Base-by-base conservation (phyloP, 2,888 invertebrate genomes). In the Diarsia mendica region DNA sequence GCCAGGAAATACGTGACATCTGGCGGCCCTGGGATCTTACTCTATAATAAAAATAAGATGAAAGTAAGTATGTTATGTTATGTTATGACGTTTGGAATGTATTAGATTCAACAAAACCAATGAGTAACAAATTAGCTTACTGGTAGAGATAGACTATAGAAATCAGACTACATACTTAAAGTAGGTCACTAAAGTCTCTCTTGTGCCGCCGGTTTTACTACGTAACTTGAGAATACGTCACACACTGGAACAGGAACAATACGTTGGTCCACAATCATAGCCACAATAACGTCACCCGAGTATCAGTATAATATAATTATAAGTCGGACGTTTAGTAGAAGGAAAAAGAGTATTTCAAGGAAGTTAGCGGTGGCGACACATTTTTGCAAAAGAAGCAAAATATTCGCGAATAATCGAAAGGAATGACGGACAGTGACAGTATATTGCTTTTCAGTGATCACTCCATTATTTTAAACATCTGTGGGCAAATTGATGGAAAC, bases 241-340 rank as follows among this genome's bases (percentile, higher is more conserved):
- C 66, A 67, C 49, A 64, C 33, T 55, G 48, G 46, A 68, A 70
- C 74, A 61, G 46, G 67, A 74, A 82, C 74, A 81, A 81, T 78
- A 55, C 8, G n/a, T 18, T 39, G 6, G 9, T 28, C 15, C 4
- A 33, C 44, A 48, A 28, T 67, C 3, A 28, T 63, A 20, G 20
- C 28, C 13, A 69, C 60, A 69, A 66, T 28, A 51, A 46, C 23
- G 33, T 55, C n/a, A 23, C 2, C n/a, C 13, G 64, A 68, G 33
- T 13, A 39, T 15, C 20, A n/a, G 18, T 58, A 33, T 39, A 39
- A 8, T 28, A 2, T 28, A 13, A 18, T 10, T 55, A 15, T 44
- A 46, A 0, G 20, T 46, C 15, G 18, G 58, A 60, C 33, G 4
- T 33, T 60, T 58, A 58, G 11, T 18, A 53, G 15, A 1, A 61